Evolutionary conservation across 2,888 invertebrate species (phyloP), one percentile per base, ranked within the genome.

Genomic region (Nasonia oneida): DNA sequence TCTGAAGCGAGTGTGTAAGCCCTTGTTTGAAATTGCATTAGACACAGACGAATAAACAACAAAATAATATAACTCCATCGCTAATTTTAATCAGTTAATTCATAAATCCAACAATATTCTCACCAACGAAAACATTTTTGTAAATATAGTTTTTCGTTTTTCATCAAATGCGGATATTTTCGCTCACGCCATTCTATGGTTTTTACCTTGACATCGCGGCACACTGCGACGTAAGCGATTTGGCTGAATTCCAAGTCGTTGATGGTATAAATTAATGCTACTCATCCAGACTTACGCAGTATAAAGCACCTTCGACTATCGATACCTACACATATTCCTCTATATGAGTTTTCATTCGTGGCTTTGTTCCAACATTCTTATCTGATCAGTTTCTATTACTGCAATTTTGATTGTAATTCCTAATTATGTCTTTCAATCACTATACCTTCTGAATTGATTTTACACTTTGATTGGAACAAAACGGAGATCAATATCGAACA

Each of bases 191-290:
- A 57, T 18, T 61, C 18, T 57, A 23, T 37, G 18, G 57, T 29
- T 81, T 81, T 81, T 74, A 42, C 61, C 42, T 74, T 29, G 74
- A 77, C 29, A 57, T 33, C 47, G 67, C 70, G 57, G 12, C 57
- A 70, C 18, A 83, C 76, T 77, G 57, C 37, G 39, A 70, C 57
- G 50, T 39, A 77, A 77, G 70, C 70, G 76, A 83, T 83, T 83
- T 83, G 76, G 83, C 76, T 1, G 42, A n/a, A 67, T 53, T 83
- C 76, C 83, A 83, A 83, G 53, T 23, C 12, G 37, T 83, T 76
- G 70, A 83, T 76, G 39, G 76, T 39, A 37, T 4, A 70, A 77
- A 76, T 76, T 76, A 29, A 29, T 29, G 29, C 76, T 83, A 83
- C 76, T 12, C 39, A 76, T 83, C 57, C 39, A 76, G 53, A 70